Base-by-base conservation (phyloP, 2,113 vertebrate genomes). In the Ochotona princeps region DNA sequence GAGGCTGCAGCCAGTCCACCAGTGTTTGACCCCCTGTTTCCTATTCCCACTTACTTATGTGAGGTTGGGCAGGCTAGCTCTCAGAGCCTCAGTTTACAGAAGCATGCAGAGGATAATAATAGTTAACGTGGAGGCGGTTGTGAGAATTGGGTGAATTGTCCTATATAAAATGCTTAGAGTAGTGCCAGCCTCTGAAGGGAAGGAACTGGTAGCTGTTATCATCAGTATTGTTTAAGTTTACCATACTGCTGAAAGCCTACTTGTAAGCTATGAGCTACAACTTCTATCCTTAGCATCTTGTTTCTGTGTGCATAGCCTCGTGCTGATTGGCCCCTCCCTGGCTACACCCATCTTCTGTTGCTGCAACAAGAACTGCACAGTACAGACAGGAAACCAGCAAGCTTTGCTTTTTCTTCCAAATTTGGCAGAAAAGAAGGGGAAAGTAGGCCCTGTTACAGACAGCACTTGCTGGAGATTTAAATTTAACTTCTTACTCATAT, bases 381-480 rank as follows among this genome's bases (percentile, higher is more conserved):
- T 30, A 72, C 75, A 66, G 13, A 83, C 38, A 70, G 85, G 82
- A 92, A 80, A 35, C 49, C 85, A 30, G 23, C 63, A 70, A 54
- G 21, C 54, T 75, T 60, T 60, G 44, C 18, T 49, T 80, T 49
- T 67, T 67, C 70, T 30, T 89, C 73, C 51, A 51, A 61, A 44
- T 30, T 78, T 54, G 87, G 69, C n/a, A n/a, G 32, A 82, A 82
- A 80, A 78, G 78, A 85, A 83, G 67, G 60, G 20, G 54, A 74
- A 94, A 63, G 47, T 13, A 72, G 51, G 30, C 44, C 26, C 66
- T 28, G 85, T 82, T 54, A 47, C 6, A 84, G 79, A 75, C 12
- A 47, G 90, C 30, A 47, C 57, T 90, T 66, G 75, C 89, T 81
- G 92, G 67, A 65, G 69, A 84, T 65, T 84, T 72, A 79, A 76